Evolutionary conservation across 2,797 vertebrate species (phyloP).

Genomic region (Morelia viridis): DNA sequence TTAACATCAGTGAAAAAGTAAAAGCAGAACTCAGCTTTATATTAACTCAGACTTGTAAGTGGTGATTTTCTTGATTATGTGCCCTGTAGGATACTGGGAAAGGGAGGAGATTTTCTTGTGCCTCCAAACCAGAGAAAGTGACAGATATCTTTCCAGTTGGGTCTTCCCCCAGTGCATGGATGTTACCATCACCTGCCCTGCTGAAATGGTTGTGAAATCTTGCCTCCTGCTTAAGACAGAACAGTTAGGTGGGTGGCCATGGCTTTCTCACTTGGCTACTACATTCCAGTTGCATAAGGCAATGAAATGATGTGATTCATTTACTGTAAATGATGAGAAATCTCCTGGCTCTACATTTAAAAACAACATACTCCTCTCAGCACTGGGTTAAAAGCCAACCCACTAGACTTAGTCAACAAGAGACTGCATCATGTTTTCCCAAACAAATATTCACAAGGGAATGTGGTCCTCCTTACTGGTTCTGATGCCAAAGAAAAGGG

Average conservation of each 20-base stretch:
- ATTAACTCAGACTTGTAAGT: neutral
- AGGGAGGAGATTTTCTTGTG: neutral
- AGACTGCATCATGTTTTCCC: neutral
- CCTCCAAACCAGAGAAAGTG: neutral
- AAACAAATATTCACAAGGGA: neutral
- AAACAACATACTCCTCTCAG: slow-evolving; percentile 52
- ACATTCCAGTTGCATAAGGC: slow-evolving; percentile 63
- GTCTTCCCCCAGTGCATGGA: neutral
- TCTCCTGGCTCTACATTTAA: slow-evolving; percentile 58
- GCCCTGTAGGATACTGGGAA: neutral
- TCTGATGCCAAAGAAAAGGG: accelerated
- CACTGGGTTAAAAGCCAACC: slow-evolving; percentile 21
- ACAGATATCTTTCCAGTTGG: neutral
- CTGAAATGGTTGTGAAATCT: slow-evolving; percentile 30
- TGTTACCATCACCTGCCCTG: neutral
- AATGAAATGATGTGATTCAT: slow-evolving; percentile 60
- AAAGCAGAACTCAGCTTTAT: neutral
- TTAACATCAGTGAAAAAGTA: neutral
- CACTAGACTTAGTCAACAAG: slow-evolving; percentile 38
- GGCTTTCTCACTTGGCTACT: slow-evolving; percentile 51
- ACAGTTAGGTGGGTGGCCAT: slow-evolving; percentile 35
- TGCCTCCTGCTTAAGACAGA: slow-evolving; percentile 37
- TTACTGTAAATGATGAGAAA: slow-evolving; percentile 67
- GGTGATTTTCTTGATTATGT: neutral
- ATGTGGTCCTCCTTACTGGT: accelerated